A percentile compares a stretch with the other conserved stretches of the same genome.
Conservation (phyloP, 2,797 vertebrate genomes). For the Podarcis lilfordi region DNA sequence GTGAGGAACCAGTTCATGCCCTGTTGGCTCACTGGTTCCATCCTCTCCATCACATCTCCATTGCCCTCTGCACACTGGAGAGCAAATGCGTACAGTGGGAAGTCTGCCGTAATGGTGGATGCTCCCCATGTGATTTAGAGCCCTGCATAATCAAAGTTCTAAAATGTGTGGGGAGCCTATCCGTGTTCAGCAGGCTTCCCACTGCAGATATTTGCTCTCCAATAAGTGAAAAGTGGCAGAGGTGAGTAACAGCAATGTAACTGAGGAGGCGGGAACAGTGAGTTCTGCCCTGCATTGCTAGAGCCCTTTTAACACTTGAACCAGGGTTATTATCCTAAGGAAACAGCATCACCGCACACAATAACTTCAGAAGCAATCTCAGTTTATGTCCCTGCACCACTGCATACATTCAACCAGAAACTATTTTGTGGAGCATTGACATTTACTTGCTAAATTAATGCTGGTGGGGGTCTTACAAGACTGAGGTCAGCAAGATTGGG, state of each 20-base stretch:
- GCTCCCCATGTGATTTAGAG: too few species aligned
- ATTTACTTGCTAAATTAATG: constrained; percentile 37
- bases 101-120: too few species aligned
- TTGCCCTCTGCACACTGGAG: too few species aligned
- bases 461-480: constrained; percentile 13
- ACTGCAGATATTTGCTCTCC: background rate
- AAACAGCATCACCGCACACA: background rate
- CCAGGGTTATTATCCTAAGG: background rate
- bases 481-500: constrained; percentile 19
- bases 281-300: background rate
- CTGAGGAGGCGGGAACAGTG: background rate
- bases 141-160: too few species aligned
- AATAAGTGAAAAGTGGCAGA: background rate
- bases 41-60: too few species aligned
- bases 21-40: too few species aligned
- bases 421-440: constrained; percentile 28
- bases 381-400: background rate
- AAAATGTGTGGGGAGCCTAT: too few species aligned
- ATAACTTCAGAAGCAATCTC: background rate
- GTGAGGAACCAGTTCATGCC: too few species aligned
- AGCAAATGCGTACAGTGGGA: too few species aligned
- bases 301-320: background rate
- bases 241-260: background rate
- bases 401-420: constrained; percentile 16
- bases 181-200: too few species aligned